Evolutionary conservation across 1,140 invertebrate genomes (phyloP).

Genomic region (Microplitis mediator): DNA sequence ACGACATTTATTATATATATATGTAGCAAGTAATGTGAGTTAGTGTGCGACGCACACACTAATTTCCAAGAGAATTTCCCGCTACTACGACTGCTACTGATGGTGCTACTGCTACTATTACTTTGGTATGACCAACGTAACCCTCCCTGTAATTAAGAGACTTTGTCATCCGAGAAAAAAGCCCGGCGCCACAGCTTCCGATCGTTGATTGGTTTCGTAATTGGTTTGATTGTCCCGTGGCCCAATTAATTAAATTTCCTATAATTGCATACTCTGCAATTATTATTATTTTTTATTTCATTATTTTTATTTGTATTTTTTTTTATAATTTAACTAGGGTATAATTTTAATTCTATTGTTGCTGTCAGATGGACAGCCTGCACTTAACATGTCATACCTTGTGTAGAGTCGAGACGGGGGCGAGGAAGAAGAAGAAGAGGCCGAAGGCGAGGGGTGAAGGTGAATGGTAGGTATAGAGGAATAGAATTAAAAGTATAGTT

Average conservation of each 20-base stretch:
- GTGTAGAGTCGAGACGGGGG: too few species aligned
- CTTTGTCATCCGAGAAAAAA: constrained; percentile 58
- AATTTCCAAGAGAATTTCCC: constrained; percentile 43
- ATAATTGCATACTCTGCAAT: constrained; percentile 41
- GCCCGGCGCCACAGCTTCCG: constrained; percentile 30
- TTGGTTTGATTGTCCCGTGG: constrained; percentile 56
- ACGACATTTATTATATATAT: too few species aligned
- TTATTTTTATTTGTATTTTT: background rate
- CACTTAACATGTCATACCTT: too few species aligned
- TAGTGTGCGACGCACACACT: constrained; percentile 31
- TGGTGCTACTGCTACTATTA: too few species aligned
- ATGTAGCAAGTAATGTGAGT: too few species aligned
- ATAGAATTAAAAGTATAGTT: background rate
- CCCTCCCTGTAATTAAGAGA: constrained; percentile 53
- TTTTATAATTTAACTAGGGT: background rate
- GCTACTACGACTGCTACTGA: too few species aligned
- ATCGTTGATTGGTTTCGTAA: constrained; percentile 57
- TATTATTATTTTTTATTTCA: background rate
- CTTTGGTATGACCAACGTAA: constrained; percentile 39
- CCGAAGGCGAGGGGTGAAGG: too few species aligned
- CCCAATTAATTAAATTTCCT: constrained; percentile 59
- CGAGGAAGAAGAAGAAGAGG: too few species aligned
- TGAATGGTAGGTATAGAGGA: background rate
- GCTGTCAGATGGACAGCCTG: too few species aligned
- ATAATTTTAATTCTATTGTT: too few species aligned